These are phyloP conservation scores for Leptodactylus fuscus DNA, from an alignment of 2,113 vertebrate genomes.

Conservation along the genomic window DNA sequence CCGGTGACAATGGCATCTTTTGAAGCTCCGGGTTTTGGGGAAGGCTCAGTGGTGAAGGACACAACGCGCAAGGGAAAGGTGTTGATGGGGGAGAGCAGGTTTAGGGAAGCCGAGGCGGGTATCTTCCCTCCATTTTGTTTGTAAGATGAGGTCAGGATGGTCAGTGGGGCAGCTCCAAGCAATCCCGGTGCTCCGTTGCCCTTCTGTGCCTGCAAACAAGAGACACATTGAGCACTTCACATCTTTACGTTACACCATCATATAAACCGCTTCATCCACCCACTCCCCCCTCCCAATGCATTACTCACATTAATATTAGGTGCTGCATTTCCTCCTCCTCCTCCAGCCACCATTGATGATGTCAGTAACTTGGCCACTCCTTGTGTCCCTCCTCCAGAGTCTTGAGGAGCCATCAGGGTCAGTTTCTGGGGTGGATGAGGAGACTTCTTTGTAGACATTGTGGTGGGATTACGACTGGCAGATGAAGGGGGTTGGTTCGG, in stretches of 20 bases:
- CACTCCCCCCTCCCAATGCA: too few relatives aligned
- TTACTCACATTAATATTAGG: constrained; percentile 80
- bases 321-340: constrained; percentile 71
- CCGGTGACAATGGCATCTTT: constrained; percentile 81
- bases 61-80: constrained; percentile 77
- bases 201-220: constrained; percentile 70
- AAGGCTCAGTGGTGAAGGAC: constrained; percentile 77
- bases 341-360: constrained; percentile 81
- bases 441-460: constrained; percentile 69
- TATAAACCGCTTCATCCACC: too few relatives aligned
- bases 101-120: constrained; percentile 67
- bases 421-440: constrained; percentile 75
- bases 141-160: constrained; percentile 79
- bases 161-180: constrained; percentile 73
- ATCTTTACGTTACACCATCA: too few relatives aligned
- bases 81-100: constrained; percentile 73
- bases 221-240: not conserved
- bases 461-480: constrained; percentile 66
- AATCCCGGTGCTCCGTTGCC: constrained; percentile 77
- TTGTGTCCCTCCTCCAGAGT: constrained; percentile 80
- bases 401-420: constrained; percentile 81
- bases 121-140: constrained; percentile 77
- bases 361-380: constrained; percentile 85
- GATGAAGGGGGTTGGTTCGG: constrained; percentile 67
- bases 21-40: constrained; percentile 74